These are phyloP conservation scores for Abscondita cerata DNA, from an alignment of 2,888 invertebrate species.

Conservation along the genomic window DNA sequence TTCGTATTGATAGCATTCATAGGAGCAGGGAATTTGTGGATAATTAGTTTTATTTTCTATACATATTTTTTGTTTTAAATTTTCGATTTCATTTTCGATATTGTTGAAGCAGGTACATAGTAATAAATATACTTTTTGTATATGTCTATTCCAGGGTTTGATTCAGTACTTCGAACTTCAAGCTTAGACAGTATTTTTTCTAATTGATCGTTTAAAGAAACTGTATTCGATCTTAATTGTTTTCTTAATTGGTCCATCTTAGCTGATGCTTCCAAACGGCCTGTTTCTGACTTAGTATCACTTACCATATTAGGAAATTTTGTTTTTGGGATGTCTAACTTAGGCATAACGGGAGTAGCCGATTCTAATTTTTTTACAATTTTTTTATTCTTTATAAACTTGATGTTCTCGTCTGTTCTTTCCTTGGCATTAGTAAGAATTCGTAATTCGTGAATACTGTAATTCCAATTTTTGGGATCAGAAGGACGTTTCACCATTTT, in stretches of 20 bases:
- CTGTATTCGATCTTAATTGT: neutral
- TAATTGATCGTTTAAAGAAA: conserved; percentile 27
- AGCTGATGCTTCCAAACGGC: neutral
- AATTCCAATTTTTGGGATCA: conserved; percentile 31
- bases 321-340: neutral
- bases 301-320: neutral
- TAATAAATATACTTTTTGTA: conserved; percentile 34
- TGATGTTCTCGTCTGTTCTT: conserved; percentile 9
- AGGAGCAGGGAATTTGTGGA: conserved; percentile 16
- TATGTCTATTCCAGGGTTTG: conserved; percentile 20
- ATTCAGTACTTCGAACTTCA: conserved; percentile 19
- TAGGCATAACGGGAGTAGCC: neutral
- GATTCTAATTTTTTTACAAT: neutral
- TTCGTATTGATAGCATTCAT: conserved; percentile 8
- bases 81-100: conserved; percentile 33
- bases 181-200: conserved; percentile 38
- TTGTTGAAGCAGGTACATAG: conserved; percentile 39
- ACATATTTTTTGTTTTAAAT: conserved; percentile 22
- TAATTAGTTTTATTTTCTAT: conserved; percentile 24
- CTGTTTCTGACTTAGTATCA: neutral
- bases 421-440: conserved; percentile 14
- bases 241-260: conserved; percentile 8
- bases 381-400: neutral
- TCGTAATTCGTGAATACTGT: conserved; percentile 23
- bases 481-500: conserved; percentile 23